phyloP scores from a whole-genome alignment of 2,797 vertebrate species.

The Enteromius radiatus region DNA sequence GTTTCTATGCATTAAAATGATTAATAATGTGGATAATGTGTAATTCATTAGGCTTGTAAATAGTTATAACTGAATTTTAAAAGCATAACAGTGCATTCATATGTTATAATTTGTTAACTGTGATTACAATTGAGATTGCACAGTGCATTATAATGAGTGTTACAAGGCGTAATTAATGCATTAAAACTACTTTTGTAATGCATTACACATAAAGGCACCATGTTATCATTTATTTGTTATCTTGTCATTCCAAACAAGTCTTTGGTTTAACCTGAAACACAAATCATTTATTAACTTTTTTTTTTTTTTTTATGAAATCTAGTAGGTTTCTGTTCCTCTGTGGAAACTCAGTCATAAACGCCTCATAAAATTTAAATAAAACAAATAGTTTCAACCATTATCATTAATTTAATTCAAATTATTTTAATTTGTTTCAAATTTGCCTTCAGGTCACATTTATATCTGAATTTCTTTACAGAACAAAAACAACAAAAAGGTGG shows the following conservation, averaged over 20 bases:
- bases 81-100: neutral
- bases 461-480: neutral
- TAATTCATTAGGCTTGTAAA: neutral
- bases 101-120: neutral
- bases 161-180: neutral
- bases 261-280: neutral
- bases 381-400: neutral
- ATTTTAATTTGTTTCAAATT: no score
- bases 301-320: neutral
- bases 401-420: neutral
- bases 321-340: neutral
- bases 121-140: no score
- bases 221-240: neutral
- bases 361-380: neutral
- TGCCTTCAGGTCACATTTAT: no score
- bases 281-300: neutral
- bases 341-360: neutral
- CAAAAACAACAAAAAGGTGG: neutral
- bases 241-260: neutral
- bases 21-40: neutral
- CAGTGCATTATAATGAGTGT: no score
- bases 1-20: neutral
- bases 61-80: neutral
- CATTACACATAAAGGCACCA: neutral
- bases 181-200: neutral